Base-by-base conservation (phyloP, 1,140 invertebrate genomes). In the Brachionus sp. region DNA sequence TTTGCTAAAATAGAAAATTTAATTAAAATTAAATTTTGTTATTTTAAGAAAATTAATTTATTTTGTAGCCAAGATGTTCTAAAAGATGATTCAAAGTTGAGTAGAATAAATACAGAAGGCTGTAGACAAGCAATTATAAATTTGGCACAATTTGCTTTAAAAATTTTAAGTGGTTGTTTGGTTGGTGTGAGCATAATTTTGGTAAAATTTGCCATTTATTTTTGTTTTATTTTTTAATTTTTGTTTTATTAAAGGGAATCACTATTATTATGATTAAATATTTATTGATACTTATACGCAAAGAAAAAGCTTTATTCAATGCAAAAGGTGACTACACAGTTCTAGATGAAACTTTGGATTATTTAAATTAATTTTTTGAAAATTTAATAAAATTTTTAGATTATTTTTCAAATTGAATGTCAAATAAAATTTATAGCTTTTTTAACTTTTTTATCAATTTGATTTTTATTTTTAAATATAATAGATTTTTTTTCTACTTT, bases 281-380 rank as follows among this genome's bases (percentile, higher is more conserved):
- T 80, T n/a, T 80, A 13, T 23, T 80, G 5, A 80, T 80, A 35
- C 50, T 80, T 25, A 80, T 80, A 37, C 46, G 62, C 19, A 80
- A 80, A 66, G 77, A 80, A 66, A 50, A 66, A 57, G 77, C 77
- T 66, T 44, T 80, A 19, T 80, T 62, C 19, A 66, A 80, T 44
- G 77, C 62, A 23, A 80, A 80, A 44, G 39, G 62, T 62, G 19
- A 19, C 19, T 66, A 62, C 39, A 9, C 9, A 13, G 3, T 29
- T 19, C 37, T 66, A n/a, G 77, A 80, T 25, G 77, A 80, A 42
- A 62, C 25, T 1, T 4, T 80, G 4, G 50, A 80, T 13, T 64
- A 64, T 37, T 62, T 80, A 66, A 80, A 75, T 25, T 75, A 46
- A 42, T 42, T 1, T 16, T 73, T 3, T 66, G 4, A 66, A 66